Evolutionary conservation across 2,888 invertebrate species (phyloP).

Genomic region (Eristalis intricaria): DNA sequence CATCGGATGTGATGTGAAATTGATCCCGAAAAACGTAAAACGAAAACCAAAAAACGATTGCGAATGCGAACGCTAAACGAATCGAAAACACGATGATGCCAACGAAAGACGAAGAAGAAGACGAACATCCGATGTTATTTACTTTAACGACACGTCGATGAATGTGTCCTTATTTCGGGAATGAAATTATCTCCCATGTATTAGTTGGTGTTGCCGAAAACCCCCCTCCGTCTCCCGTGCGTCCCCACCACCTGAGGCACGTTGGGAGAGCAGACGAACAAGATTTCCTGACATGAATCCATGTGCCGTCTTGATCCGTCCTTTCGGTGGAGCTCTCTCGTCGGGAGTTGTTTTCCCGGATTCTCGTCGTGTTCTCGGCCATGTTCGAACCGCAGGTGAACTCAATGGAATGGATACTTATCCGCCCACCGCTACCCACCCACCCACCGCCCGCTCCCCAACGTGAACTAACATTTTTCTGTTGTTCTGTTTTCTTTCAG

Average conservation of each 20-base stretch:
- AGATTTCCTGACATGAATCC: constrained; percentile 50
- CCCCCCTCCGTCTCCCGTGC: neutral
- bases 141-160: constrained; percentile 67
- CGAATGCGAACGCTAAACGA: neutral
- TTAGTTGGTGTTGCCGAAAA: constrained; percentile 43
- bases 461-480: constrained; percentile 24
- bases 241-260: neutral
- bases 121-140: constrained; percentile 62
- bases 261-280: constrained; percentile 6
- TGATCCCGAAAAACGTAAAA: constrained; percentile 46
- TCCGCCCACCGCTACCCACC: neutral
- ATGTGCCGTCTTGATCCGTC: constrained; percentile 15
- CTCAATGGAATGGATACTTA: constrained; percentile 7
- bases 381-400: constrained; percentile 38
- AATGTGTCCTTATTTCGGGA: constrained; percentile 52
- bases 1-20: constrained; percentile 54
- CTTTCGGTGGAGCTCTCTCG: neutral
- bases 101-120: neutral
- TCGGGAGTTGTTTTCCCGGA: neutral
- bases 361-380: constrained; percentile 3
- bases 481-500: constrained; percentile 9
- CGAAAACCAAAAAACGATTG: constrained; percentile 1
- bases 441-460: neutral
- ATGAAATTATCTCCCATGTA: constrained; percentile 63
- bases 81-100: neutral